Conservation (phyloP, 2,888 invertebrate genomes). For the Dexiosoma caninum region DNA sequence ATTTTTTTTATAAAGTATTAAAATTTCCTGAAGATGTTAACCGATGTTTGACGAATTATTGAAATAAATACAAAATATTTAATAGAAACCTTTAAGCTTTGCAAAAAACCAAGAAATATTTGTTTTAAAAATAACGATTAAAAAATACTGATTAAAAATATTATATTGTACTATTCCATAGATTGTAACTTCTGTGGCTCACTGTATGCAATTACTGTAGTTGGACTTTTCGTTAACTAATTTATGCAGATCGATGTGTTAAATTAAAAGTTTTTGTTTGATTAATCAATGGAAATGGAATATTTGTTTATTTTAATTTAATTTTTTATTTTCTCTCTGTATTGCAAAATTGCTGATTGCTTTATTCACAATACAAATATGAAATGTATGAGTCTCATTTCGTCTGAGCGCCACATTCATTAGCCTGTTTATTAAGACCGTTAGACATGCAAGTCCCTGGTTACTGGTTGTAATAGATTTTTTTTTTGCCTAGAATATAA, state of each 20-base stretch:
- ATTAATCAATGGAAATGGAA: conserved; percentile 2
- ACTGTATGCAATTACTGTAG: background rate
- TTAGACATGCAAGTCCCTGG: background rate
- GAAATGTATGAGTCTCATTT: no score
- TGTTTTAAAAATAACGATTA: no score
- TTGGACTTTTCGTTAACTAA: background rate
- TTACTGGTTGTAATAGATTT: background rate
- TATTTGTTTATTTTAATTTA: background rate
- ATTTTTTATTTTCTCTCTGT: background rate
- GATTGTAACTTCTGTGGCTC: background rate
- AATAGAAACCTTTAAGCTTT: no score
- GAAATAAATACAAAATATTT: no score
- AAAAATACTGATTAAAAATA: no score
- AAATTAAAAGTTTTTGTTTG: conserved; percentile 2
- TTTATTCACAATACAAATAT: background rate
- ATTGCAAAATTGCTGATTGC: background rate
- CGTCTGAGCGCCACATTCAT: background rate
- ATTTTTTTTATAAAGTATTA: no score
- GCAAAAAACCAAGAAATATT: no score
- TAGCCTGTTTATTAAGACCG: background rate
- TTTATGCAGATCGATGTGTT: background rate
- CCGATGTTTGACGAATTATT: no score
- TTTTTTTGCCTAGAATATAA: background rate
- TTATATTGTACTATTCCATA: no score
- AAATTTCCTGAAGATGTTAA: no score